These are phyloP conservation scores for Fabriciana adippe DNA, from an alignment of 2,888 invertebrate species.

Conservation along the genomic window DNA sequence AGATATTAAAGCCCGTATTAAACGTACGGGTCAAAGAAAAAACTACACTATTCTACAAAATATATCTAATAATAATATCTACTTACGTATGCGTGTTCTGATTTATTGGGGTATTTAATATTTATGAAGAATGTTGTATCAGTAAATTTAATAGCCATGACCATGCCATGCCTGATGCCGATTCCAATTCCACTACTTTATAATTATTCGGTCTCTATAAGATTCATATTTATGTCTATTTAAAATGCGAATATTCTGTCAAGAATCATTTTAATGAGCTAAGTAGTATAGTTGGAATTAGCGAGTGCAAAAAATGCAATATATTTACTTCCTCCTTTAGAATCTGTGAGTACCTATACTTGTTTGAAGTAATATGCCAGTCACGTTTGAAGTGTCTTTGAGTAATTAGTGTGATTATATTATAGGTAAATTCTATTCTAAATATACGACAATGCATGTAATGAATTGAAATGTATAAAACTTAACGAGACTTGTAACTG, in stretches of 20 bases:
- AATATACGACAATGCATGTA: not conserved
- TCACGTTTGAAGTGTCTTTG: slow-evolving; percentile 11
- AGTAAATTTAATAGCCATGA: no score
- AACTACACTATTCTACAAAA: no score
- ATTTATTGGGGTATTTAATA: no score
- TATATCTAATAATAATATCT: no score
- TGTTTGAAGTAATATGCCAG: not conserved
- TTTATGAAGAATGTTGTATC: no score
- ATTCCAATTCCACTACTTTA: no score
- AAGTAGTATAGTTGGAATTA: not conserved
- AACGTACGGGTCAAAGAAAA: no score
- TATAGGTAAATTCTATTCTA: not conserved
- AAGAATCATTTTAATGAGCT: not conserved
- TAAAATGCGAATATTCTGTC: not conserved
- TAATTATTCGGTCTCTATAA: no score
- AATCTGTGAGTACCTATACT: not conserved
- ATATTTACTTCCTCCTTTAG: not conserved
- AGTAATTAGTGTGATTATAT: slow-evolving; percentile 7
- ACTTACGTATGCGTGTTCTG: no score
- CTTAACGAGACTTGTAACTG: slow-evolving; percentile 4
- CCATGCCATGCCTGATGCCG: no score
- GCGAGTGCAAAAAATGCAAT: not conserved
- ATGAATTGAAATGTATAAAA: slow-evolving; percentile 11
- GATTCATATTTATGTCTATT: not conserved
- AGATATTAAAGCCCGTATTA: no score